Evolutionary conservation across 2,888 invertebrate species (phyloP).

Genomic region (Eilema depressum): DNA sequence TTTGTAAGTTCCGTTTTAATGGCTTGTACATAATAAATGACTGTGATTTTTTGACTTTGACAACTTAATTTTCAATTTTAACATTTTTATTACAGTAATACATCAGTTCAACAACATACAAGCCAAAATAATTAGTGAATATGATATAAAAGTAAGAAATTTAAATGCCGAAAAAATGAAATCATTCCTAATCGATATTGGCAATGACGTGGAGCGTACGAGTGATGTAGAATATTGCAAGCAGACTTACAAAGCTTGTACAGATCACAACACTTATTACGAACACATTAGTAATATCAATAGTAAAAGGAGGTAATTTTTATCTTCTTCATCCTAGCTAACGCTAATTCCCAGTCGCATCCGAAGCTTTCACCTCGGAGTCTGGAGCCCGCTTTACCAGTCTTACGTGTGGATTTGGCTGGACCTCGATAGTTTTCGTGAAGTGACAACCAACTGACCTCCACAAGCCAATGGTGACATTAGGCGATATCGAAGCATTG

Average conservation of each 20-base stretch:
- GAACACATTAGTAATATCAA: not conserved
- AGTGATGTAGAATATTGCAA: not conserved
- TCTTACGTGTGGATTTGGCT: no score
- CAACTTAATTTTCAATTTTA: not conserved
- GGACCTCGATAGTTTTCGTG: no score
- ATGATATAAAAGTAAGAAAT: not conserved
- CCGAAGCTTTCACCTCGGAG: no score
- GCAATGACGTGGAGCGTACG: not conserved
- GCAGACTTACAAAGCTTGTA: not conserved
- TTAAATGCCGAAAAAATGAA: not conserved
- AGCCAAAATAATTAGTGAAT: not conserved
- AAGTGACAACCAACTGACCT: no score
- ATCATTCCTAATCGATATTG: not conserved
- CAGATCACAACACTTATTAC: constrained; percentile 4
- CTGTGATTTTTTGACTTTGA: no score
- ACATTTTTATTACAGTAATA: constrained; percentile 6
- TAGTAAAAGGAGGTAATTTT: not conserved
- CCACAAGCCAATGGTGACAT: no score
- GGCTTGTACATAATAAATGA: no score
- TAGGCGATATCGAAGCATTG: no score
- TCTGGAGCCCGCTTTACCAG: no score
- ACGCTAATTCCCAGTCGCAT: no score
- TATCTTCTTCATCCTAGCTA: no score
- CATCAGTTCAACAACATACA: not conserved
- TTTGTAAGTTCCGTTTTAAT: no score